Conservation (phyloP, 2,113 vertebrate genomes). For the Toxotes chatareus region DNA sequence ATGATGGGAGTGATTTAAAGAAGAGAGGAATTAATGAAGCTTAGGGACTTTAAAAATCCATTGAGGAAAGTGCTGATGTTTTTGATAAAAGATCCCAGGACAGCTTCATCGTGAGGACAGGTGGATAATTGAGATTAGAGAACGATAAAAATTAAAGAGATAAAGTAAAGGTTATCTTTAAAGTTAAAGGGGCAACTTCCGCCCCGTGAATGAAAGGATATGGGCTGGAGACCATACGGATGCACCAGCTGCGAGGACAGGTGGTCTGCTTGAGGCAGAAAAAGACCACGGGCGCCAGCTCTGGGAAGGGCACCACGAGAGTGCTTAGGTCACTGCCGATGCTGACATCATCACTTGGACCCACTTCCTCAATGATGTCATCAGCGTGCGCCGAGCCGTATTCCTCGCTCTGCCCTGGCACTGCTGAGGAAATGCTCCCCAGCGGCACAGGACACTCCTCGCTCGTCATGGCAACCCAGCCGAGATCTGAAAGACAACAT, state of each 20-base stretch:
- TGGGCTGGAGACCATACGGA: constrained; percentile 99
- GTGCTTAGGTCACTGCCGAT: constrained; percentile 86
- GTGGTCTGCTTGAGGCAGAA: constrained; percentile 99
- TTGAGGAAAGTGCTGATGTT: constrained; percentile 6
- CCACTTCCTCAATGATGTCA: constrained; percentile 84
- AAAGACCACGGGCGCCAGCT: constrained; percentile 95
- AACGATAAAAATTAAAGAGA: background rate
- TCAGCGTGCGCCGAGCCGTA: constrained; percentile 79
- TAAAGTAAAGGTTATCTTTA: constrained; percentile 3
- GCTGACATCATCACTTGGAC: constrained; percentile 85
- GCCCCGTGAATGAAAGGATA: constrained; percentile 89
- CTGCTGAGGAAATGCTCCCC: constrained; percentile 79
- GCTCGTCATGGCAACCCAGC: constrained; percentile 86
- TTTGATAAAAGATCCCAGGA: background rate
- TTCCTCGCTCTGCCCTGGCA: constrained; percentile 82
- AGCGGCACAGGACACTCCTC: constrained; percentile 87
- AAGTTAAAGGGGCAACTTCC: background rate
- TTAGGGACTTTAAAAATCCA: background rate
- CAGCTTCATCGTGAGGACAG: background rate
- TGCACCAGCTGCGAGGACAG: constrained; percentile 96
- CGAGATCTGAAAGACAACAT: constrained; percentile 76
- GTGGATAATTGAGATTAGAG: background rate
- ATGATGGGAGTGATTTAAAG: background rate
- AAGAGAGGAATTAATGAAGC: background rate
- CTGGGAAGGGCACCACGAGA: constrained; percentile 91